These are phyloP conservation scores for Amphiprion percula DNA, from an alignment of 2,113 vertebrate genomes.

Conservation along the genomic window DNA sequence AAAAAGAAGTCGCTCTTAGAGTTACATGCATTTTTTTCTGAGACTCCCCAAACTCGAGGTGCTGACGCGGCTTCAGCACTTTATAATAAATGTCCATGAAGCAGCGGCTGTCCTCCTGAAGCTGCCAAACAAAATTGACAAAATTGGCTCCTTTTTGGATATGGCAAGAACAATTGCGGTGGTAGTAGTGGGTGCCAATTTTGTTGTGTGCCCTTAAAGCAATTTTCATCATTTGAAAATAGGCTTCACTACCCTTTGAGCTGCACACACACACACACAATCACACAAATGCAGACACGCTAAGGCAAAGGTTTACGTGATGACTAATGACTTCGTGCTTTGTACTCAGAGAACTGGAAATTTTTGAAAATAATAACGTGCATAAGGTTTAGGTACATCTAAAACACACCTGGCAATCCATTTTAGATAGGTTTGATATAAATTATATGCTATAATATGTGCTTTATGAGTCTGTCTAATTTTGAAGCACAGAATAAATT, in stretches of 20 bases:
- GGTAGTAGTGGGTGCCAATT: slow-evolving; percentile 59
- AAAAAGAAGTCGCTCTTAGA: slow-evolving; percentile 38
- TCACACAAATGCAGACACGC: slow-evolving; percentile 17
- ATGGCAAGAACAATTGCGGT: slow-evolving; percentile 63
- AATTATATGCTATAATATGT: neutral
- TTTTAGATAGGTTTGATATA: neutral
- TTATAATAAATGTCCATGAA: slow-evolving; percentile 55
- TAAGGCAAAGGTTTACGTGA: slow-evolving; percentile 28
- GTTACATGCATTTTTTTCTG: slow-evolving; percentile 15
- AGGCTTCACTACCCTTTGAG: slow-evolving; percentile 36
- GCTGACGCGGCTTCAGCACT: slow-evolving; percentile 45
- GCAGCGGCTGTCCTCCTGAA: slow-evolving; percentile 54
- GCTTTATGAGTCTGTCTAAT: neutral
- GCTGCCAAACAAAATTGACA: slow-evolving; percentile 68
- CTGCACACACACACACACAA: slow-evolving; percentile 13
- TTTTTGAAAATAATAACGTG: neutral
- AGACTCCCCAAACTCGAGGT: slow-evolving; percentile 14
- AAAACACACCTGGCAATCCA: neutral
- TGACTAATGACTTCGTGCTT: slow-evolving; percentile 25
- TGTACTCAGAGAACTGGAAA: neutral
- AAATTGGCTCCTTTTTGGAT: slow-evolving; percentile 69
- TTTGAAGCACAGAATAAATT: slow-evolving; percentile 10
- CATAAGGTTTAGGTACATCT: neutral
- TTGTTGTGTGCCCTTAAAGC: slow-evolving; percentile 66
- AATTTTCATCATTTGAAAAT: slow-evolving; percentile 73